These are phyloP conservation scores for Oscheius sp. DNA, from an alignment of 2,888 invertebrate species.

Conservation along the genomic window DNA sequence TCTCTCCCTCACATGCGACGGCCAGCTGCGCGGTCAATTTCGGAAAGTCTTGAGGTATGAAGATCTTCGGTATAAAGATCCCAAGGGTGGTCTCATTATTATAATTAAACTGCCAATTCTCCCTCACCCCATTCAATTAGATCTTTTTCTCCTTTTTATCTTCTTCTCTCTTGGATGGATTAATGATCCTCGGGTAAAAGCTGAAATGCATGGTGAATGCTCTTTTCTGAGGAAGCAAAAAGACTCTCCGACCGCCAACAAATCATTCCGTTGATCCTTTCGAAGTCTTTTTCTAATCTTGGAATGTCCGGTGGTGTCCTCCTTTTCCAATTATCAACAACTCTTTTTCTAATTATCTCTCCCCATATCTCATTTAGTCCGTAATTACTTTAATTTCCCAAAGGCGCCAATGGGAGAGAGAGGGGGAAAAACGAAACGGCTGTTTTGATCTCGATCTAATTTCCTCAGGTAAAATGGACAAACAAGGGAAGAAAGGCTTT, in stretches of 20 bases:
- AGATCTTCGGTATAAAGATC: neutral
- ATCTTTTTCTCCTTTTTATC: neutral
- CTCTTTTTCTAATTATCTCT: neutral
- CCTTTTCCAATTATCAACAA: neutral
- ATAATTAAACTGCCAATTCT: too few species aligned
- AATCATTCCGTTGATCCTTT: too few species aligned
- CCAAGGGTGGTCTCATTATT: too few species aligned
- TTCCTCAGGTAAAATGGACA: neutral
- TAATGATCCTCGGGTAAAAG: too few species aligned
- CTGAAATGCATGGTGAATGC: too few species aligned
- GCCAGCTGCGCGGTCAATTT: slow-evolving; percentile 26
- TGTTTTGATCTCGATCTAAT: neutral
- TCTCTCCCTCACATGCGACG: slow-evolving; percentile 18
- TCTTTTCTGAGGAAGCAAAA: too few species aligned
- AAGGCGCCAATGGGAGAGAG: neutral
- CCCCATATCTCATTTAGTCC: neutral
- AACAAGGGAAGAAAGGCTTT: neutral
- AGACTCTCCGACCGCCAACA: too few species aligned
- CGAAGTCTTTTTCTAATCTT: too few species aligned
- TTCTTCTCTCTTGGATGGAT: neutral
- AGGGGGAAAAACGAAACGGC: neutral
- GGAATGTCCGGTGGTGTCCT: neutral
- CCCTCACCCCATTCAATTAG: neutral
- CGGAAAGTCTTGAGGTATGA: slow-evolving; percentile 12
- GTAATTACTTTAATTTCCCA: neutral